Base-by-base conservation (phyloP, 1,140 invertebrate genomes). In the Saxidomus purpurata region DNA sequence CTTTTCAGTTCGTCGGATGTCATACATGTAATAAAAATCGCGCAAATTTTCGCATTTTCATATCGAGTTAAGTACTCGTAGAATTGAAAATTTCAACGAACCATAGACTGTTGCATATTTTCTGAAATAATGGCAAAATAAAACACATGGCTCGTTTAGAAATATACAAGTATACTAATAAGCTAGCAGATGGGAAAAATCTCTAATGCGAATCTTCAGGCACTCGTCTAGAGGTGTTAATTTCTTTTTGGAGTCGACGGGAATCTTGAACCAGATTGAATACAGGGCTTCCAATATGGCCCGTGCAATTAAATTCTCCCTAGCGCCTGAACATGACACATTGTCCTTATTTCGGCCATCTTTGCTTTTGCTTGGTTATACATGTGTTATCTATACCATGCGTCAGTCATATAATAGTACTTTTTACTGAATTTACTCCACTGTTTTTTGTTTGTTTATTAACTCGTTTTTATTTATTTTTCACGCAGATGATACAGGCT, bases 401-500 rank as follows among this genome's bases (percentile, higher is more conserved):
- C 6, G 22, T 59, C 25, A 52, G 9, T 52, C 19, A 52, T 52
- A 19, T 19, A 52, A 52, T 52, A 52, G 47, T 19, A 67, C n/a
- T 9, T n/a, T 3, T 1, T n/a, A 83, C 11, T 22, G n/a, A 67
- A 28, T 3, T 28, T 61, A 43, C 43, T 8, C 43, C 43, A 43
- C 15, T 43, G 4, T 43, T 19, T n/a, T n/a, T 6, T 59, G 55
- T 9, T 9, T n/a, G 25, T 59, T 59, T 59, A 19, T 28, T 59
- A 59, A 59, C 22, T 9, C 6, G 19, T 79, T 61, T 84, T 74
- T 84, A 61, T 63, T 88, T 79, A 80, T 40, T 97, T 96, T 96
- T 95, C 94, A 98, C 98, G 92, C 98, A 99, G 99, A 99, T 99
- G 99, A 98, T 99, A 96, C 99, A 99, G 97, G 98, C 99, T 96